These are phyloP conservation scores for Passer montanus DNA, from an alignment of 2,113 vertebrate genomes.

Conservation along the genomic window DNA sequence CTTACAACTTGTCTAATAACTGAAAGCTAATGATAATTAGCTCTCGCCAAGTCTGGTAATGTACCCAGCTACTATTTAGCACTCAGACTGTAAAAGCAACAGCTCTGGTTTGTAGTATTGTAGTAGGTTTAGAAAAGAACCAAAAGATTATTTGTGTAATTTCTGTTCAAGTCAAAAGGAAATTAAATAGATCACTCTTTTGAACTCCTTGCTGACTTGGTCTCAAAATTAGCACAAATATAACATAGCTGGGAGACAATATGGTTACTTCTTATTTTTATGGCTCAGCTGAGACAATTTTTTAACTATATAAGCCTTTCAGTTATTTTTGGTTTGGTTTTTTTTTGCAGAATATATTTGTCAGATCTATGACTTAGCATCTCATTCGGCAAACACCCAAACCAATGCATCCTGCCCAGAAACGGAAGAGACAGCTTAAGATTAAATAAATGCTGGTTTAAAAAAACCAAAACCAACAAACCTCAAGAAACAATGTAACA, in stretches of 20 bases:
- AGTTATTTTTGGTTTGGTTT: neutral
- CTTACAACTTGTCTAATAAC: slow-evolving; percentile 51
- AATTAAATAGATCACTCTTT: neutral
- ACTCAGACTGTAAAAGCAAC: neutral
- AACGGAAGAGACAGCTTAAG: neutral
- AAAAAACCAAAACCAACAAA: neutral
- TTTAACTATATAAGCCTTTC: neutral
- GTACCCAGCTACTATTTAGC: neutral
- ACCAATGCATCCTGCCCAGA: neutral
- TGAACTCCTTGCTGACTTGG: neutral
- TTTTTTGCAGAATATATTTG: neutral
- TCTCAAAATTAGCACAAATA: neutral
- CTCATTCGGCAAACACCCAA: neutral
- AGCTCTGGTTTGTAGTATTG: neutral
- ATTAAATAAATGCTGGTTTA: neutral
- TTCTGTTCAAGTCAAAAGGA: slow-evolving; percentile 8
- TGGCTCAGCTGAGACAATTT: neutral
- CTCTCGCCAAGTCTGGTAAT: neutral
- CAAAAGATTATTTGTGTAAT: neutral
- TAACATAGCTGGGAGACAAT: neutral
- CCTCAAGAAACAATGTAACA: neutral
- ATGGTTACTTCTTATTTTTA: neutral
- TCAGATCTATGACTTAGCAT: neutral
- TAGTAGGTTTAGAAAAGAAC: slow-evolving; percentile 6
- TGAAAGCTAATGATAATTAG: slow-evolving; percentile 48